Base-by-base conservation (phyloP, 1,140 invertebrate species). In the Anastrepha ludens region DNA sequence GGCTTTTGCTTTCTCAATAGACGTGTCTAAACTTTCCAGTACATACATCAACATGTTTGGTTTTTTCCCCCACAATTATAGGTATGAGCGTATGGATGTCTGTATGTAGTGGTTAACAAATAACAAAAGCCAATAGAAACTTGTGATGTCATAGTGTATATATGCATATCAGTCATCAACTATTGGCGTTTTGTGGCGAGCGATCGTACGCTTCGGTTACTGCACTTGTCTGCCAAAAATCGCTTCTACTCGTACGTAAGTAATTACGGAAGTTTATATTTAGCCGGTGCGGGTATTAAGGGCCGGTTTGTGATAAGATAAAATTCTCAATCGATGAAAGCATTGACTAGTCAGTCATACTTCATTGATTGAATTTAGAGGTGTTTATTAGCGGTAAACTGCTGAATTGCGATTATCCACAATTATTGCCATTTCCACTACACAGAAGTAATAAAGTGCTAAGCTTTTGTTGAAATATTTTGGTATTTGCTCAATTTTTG, bases 321-420 rank as follows among this genome's bases (percentile, higher is more conserved):
- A 81, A 15, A 81, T 81, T 81, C 47, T 55, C n/a, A 55, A 81
- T 44, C 74, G 74, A 81, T 81, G 74, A 81, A 55, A 58, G 47
- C 50, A 55, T 29, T 74, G 6, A 74, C 41, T 74, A 74, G 44
- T n/a, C 6, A 29, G 2, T 44, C 6, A 47, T 15, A 47, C 17
- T 47, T 7, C 29, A 67, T 39, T 74, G 47, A 47, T 29, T 29
- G 29, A 29, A 29, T 29, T 29, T 29, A 29, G 29, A 29, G 29
- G 29, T 29, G 1, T 29, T 29, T 1, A 29, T 29, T 29, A 29
- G 29, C 29, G 29, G 29, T 29, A 29, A 29, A 29, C 29, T 29
- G 29, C 29, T 29, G 29, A 29, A 29, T 29, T 29, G 29, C 29
- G 29, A 29, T 29, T 29, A 29, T 29, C 29, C 29, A 29, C 0